A percentile compares a stretch with the other conserved stretches of the same genome.
Evolutionary conservation across 2,113 vertebrate species (phyloP).

Genomic region (Nesoenas mayeri): DNA sequence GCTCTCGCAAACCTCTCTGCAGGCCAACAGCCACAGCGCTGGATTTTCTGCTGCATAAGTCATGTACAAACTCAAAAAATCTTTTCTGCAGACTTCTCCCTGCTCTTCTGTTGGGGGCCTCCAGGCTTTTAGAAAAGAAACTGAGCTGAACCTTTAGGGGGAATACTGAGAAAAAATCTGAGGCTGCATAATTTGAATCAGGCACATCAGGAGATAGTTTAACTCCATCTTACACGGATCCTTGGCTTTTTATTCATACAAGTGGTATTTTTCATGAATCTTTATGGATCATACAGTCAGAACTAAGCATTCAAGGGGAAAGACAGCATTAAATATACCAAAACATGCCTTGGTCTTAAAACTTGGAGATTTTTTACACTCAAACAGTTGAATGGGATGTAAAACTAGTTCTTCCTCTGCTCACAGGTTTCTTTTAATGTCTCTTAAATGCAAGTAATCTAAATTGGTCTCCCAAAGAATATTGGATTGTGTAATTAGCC

Average conservation of each 20-base stretch:
- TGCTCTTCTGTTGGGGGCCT: not conserved
- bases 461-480: slow-evolving; percentile 55
- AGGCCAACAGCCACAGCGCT: not conserved
- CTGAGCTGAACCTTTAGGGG: not conserved
- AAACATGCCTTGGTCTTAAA: slow-evolving; percentile 5
- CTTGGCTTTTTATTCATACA: not conserved
- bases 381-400: not conserved
- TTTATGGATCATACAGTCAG: not conserved
- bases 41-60: not conserved
- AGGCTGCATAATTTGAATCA: not conserved
- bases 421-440: slow-evolving; percentile 57
- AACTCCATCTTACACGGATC: not conserved
- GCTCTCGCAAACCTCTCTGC: not conserved
- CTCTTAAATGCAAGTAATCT: slow-evolving; percentile 45
- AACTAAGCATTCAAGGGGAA: not conserved
- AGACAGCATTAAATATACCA: slow-evolving; percentile 7
- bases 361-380: not conserved
- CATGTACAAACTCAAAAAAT: not conserved
- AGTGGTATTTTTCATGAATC: not conserved
- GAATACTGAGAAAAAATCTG: not conserved
- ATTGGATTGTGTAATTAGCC: slow-evolving; percentile 59
- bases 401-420: slow-evolving; percentile 27
- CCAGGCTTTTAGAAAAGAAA: not conserved
- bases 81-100: not conserved
- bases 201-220: not conserved